Base-by-base conservation (phyloP, 2,888 invertebrate species). In the Drosophila quinaria region DNA sequence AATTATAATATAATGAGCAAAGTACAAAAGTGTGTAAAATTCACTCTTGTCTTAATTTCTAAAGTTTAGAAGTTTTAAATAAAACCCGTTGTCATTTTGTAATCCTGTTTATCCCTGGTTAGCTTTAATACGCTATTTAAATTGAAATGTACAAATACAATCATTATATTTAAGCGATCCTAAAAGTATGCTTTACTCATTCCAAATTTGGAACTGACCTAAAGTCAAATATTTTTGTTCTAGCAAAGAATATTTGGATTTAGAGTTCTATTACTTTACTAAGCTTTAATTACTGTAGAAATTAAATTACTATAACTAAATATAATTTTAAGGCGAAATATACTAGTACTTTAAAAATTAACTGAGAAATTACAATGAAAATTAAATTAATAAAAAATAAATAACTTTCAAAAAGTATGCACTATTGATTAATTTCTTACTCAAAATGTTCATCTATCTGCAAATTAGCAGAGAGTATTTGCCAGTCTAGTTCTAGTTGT, bases 61-160 rank as follows among this genome's bases (percentile, higher is more conserved):
- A 37, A 44, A 50, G 41, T 22, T 44, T 5, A 31, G 2, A 51
- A 56, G 42, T 64, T 49, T 42, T 13, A 15, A 50, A 60, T 50
- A 9, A 49, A 49, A 51, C 22, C 44, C 51, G 56, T 41, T 6
- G 63, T 50, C 58, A 42, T 56, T 50, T 50, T 50, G 49, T 56
- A 50, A 50, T 56, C 22, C 33, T 25, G 17, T 44, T 58, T 46
- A 44, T 44, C n/a, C 29, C 44, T 31, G 51, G 17, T 51, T 37
- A n/a, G 37, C 35, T 37, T 35, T 31, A 19, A 44, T 58, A 37
- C 35, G 29, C 33, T 41, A 31, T 25, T 11, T 17, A 46, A 58
- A 15, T 25, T 29, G 25, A n/a, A n/a, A n/a, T n/a, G n/a, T n/a
- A n/a, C n/a, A n/a, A n/a, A n/a, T n/a, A n/a, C n/a, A n/a, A n/a